phyloP scores from a whole-genome alignment of 2,113 vertebrate genomes.

The Hyaena hyaena region DNA sequence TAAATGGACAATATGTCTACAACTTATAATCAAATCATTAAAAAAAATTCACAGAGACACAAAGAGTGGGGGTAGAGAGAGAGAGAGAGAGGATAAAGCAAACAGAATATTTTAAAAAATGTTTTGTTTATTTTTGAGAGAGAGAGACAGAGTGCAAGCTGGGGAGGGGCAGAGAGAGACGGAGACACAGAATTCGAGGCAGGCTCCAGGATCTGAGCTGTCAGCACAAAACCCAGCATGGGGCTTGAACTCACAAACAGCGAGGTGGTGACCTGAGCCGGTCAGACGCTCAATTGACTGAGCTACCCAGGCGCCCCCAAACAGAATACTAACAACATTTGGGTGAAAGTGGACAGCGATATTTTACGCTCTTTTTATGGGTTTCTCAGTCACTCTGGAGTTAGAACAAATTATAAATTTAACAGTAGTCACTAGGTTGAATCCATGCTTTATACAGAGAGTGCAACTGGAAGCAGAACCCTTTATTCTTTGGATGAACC shows the following conservation, averaged over 20 bases:
- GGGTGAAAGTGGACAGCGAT: not conserved
- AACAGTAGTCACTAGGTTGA: not conserved
- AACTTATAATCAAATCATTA: not conserved
- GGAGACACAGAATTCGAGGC: too few relatives aligned
- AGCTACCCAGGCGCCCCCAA: too few relatives aligned
- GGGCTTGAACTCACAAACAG: too few relatives aligned
- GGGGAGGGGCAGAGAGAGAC: too few relatives aligned
- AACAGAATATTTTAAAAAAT: not conserved
- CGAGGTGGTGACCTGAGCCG: too few relatives aligned
- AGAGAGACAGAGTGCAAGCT: too few relatives aligned
- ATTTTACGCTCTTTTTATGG: not conserved
- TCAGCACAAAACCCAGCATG: too few relatives aligned
- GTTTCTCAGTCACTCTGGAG: not conserved
- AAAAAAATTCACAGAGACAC: not conserved
- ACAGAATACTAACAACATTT: not conserved
- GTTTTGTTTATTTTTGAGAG: too few relatives aligned
- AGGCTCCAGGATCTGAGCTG: too few relatives aligned
- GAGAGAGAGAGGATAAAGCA: not conserved
- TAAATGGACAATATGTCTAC: not conserved
- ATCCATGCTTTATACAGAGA: not conserved
- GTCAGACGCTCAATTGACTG: too few relatives aligned
- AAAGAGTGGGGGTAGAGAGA: not conserved
- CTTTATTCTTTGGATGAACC: not conserved
- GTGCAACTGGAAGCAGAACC: not conserved
- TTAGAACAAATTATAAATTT: slow-evolving; percentile 6